A percentile compares a stretch with the other conserved stretches of the same genome.
phyloP scores from a whole-genome alignment of 2,113 vertebrate species.

The Cephalophus harveyi region DNA sequence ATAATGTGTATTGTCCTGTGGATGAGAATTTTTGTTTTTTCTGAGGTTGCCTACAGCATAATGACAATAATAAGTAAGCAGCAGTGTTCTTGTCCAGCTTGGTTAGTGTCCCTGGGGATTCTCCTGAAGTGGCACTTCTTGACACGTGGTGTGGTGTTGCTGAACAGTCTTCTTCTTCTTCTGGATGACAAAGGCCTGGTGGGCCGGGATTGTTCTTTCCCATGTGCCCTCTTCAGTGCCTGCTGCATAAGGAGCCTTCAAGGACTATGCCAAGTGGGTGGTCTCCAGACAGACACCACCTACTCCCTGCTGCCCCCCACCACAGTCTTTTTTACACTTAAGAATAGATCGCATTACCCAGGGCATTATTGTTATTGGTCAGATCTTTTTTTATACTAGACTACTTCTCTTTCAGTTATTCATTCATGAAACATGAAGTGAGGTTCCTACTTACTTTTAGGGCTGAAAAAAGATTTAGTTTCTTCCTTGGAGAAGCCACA shows the following conservation, averaged over 20 bases:
- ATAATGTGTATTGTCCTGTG: no score
- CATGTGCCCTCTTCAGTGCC: no score
- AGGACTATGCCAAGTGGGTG: neutral
- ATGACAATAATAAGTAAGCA: neutral
- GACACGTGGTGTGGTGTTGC: accelerated
- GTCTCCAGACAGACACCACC: neutral
- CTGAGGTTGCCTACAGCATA: neutral
- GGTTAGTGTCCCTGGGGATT: neutral
- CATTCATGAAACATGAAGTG: neutral
- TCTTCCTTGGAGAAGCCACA: neutral
- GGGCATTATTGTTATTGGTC: neutral
- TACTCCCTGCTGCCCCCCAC: neutral
- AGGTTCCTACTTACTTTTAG: neutral
- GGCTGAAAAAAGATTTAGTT: neutral
- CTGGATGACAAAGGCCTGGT: neutral
- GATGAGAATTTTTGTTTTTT: neutral
- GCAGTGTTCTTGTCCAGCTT: neutral
- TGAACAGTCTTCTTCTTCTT: no score
- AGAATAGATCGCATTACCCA: accelerated
- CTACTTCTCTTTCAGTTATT: neutral
- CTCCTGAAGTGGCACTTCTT: no score
- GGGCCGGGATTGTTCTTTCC: neutral
- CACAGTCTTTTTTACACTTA: neutral
- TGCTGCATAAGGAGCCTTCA: neutral
- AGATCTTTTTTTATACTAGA: no score